These are phyloP conservation scores for Bradypus variegatus DNA, from an alignment of 2,797 vertebrate genomes.

Conservation along the genomic window DNA sequence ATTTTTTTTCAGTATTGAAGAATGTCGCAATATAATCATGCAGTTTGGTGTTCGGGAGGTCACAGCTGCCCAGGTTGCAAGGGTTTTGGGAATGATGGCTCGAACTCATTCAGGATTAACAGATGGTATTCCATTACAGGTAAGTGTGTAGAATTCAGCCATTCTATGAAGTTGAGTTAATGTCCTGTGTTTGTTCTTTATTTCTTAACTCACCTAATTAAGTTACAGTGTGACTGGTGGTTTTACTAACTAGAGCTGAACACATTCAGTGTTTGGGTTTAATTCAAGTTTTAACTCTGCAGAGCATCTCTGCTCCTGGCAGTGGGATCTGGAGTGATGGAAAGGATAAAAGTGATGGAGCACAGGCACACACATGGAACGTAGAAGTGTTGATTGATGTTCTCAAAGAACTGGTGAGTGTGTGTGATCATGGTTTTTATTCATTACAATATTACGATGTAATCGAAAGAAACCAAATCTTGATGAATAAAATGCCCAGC, in stretches of 20 bases:
- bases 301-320: conserved; percentile 96
- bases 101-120: conserved; percentile 95
- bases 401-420: conserved; percentile 95
- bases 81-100: conserved; percentile 99
- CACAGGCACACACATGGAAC: conserved; percentile 97
- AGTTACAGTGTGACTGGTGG: not conserved
- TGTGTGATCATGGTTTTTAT: conserved; percentile 3
- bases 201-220: conserved; percentile 10
- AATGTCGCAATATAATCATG: conserved; percentile 97
- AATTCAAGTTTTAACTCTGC: conserved; percentile 53
- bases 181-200: not conserved
- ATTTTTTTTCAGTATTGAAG: conserved; percentile 85
- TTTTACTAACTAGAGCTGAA: not conserved
- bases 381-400: conserved; percentile 98
- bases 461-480: not conserved
- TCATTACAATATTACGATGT: not conserved
- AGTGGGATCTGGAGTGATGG: conserved; percentile 99
- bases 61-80: conserved; percentile 96
- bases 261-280: not conserved
- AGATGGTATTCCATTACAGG: conserved; percentile 95
- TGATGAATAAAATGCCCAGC: not conserved
- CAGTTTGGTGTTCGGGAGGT: conserved; percentile 98
- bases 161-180: not conserved
- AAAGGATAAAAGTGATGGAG: conserved; percentile 96
- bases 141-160: conserved; percentile 65